These are phyloP conservation scores for Neotoxoptera formosana DNA, from an alignment of 1,140 invertebrate genomes.

Conservation along the genomic window DNA sequence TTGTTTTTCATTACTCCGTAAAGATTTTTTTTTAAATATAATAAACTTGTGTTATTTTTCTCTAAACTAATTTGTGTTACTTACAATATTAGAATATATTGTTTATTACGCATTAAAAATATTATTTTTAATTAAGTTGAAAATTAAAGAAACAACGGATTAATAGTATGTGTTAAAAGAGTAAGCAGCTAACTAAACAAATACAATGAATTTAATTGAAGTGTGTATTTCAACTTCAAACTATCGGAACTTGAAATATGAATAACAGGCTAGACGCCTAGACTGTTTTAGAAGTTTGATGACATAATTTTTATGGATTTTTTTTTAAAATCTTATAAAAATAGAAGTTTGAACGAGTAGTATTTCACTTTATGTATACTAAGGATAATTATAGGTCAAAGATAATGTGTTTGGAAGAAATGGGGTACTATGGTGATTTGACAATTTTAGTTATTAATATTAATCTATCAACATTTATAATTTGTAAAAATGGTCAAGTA, in stretches of 20 bases:
- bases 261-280: not conserved
- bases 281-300: not conserved
- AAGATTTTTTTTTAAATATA: not conserved
- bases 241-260: not conserved
- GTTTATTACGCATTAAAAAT: no score
- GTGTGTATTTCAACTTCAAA: not conserved
- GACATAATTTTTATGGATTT: not conserved
- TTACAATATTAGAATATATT: not conserved
- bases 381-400: no score
- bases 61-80: not conserved
- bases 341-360: no score
- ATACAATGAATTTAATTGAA: not conserved
- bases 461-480: no score
- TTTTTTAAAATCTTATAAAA: no score
- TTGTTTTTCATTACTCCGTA: not conserved
- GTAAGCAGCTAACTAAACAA: not conserved
- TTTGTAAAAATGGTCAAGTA: no score
- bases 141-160: not conserved
- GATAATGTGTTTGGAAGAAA: no score
- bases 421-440: no score
- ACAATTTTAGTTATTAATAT: no score
- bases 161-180: not conserved
- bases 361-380: no score
- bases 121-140: not conserved
- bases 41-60: not conserved